Evolutionary conservation across 1,140 invertebrate genomes (phyloP).

Genomic region (Chelonus insularis): DNA sequence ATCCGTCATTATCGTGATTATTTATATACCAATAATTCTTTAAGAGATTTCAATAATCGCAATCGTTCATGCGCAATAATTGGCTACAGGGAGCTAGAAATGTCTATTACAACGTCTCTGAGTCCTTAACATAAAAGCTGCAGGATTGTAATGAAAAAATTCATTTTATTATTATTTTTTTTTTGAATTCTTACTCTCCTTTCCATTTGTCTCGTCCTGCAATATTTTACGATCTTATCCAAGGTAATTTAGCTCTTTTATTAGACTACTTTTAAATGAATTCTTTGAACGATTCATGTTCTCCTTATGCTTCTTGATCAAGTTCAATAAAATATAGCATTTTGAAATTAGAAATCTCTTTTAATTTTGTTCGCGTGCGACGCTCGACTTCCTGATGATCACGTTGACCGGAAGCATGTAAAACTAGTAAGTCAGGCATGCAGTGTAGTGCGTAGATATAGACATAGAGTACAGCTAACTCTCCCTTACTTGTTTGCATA

Average conservation of each 20-base stretch:
- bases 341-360: slow-evolving; percentile 5
- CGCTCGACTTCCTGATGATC: background rate
- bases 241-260: background rate
- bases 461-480: background rate
- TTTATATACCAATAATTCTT: background rate
- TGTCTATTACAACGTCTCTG: background rate
- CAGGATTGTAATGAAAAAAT: background rate
- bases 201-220: background rate
- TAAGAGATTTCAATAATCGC: slow-evolving; percentile 10
- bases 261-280: background rate
- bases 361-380: background rate
- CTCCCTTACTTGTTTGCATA: background rate
- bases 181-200: background rate
- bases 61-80: slow-evolving; percentile 7
- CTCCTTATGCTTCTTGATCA: background rate
- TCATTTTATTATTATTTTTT: background rate
- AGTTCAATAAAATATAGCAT: background rate
- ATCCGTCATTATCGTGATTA: background rate
- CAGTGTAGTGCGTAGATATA: background rate
- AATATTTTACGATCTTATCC: slow-evolving; percentile 6
- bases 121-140: background rate
- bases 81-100: background rate
- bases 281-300: background rate
- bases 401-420: slow-evolving; percentile 7
- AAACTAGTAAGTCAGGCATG: slow-evolving; percentile 3